These are phyloP conservation scores for Syrista parreyssii DNA, from an alignment of 2,888 invertebrate species.

Conservation along the genomic window DNA sequence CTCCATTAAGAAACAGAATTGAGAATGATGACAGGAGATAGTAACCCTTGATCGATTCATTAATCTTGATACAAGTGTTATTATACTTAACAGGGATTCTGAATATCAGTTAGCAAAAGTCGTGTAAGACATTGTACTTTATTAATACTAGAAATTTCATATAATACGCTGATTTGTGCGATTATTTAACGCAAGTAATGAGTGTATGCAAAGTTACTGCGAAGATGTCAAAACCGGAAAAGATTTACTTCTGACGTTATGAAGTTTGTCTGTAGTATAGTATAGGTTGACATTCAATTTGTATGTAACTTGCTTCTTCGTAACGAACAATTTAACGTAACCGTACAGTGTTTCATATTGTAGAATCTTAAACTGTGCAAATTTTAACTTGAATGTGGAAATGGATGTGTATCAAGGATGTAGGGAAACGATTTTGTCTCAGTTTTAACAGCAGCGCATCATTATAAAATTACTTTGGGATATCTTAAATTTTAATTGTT, in stretches of 20 bases:
- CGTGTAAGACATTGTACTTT: background rate
- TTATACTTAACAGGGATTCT: background rate
- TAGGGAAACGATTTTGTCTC: background rate
- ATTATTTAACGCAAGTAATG: background rate
- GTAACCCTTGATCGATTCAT: background rate
- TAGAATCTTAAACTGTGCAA: background rate
- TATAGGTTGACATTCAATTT: background rate
- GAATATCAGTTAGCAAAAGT: background rate
- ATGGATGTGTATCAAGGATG: background rate
- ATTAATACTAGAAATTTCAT: background rate
- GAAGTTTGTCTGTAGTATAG: background rate
- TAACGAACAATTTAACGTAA: background rate
- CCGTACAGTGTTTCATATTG: background rate
- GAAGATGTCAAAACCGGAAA: background rate
- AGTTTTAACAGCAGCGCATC: background rate
- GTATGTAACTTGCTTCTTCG: background rate
- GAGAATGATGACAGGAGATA: slow-evolving; percentile 14
- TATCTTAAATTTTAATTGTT: background rate
- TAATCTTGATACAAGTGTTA: background rate
- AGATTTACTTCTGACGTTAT: background rate
- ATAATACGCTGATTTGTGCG: background rate
- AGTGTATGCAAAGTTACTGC: background rate
- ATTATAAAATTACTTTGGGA: background rate
- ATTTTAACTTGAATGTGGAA: background rate
- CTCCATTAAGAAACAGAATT: slow-evolving; percentile 14